Conservation (phyloP, 1,140 invertebrate species). For the Drosophila neocordata region DNA sequence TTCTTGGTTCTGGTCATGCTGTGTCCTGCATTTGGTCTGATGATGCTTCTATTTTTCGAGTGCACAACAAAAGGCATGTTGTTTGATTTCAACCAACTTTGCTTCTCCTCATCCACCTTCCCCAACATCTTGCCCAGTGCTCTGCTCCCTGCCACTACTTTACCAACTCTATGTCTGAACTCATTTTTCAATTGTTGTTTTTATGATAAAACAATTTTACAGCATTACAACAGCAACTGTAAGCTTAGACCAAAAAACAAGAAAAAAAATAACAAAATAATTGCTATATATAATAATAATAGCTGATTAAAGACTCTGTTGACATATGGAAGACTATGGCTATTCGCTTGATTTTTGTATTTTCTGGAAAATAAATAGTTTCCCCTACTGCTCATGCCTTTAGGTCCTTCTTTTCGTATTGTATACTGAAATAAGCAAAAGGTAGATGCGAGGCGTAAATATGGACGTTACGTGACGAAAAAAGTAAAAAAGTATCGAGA, state of each 20-base stretch:
- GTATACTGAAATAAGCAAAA: no score
- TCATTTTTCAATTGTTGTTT: conserved; percentile 63
- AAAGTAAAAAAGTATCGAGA: neutral
- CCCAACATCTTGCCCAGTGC: neutral
- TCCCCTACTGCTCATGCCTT: no score
- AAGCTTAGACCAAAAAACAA: conserved; percentile 28
- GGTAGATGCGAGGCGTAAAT: neutral
- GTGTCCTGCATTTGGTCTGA: conserved; percentile 21
- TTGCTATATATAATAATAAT: conserved; percentile 54
- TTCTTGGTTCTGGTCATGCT: conserved; percentile 22
- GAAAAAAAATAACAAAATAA: conserved; percentile 36
- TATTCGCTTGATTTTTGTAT: conserved; percentile 21
- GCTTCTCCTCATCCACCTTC: neutral
- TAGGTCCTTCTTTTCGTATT: conserved; percentile 3
- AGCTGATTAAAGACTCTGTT: conserved; percentile 66
- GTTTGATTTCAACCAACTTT: conserved; percentile 65
- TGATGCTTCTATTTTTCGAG: conserved; percentile 35
- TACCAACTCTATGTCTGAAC: conserved; percentile 32
- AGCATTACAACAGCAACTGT: conserved; percentile 54
- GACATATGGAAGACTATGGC: conserved; percentile 46
- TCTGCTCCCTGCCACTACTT: neutral
- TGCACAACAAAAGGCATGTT: conserved; percentile 78
- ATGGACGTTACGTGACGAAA: neutral
- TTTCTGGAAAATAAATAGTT: conserved; percentile 29
- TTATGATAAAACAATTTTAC: conserved; percentile 64